These are phyloP conservation scores for Halictus ligatus DNA, from an alignment of 2,888 invertebrate species.

Conservation along the genomic window DNA sequence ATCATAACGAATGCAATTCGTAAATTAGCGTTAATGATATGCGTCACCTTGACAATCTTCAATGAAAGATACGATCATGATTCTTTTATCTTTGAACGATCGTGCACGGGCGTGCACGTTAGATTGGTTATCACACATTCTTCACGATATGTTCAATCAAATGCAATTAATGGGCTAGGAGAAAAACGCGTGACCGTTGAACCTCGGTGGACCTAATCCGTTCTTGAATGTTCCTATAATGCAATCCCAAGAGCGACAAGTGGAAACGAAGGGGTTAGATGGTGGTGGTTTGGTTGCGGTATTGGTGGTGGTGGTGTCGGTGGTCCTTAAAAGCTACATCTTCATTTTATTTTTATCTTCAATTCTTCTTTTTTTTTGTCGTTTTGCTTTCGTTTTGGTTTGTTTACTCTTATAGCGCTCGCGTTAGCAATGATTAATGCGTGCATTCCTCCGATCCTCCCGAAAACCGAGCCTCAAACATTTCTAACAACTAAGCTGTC, in stretches of 20 bases:
- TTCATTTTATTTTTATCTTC: slow-evolving; percentile 8
- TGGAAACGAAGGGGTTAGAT: slow-evolving; percentile 69
- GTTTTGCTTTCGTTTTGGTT: not conserved
- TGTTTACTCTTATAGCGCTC: slow-evolving; percentile 66
- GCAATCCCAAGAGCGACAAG: slow-evolving; percentile 47
- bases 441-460: slow-evolving; percentile 63
- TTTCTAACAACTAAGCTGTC: slow-evolving; percentile 60
- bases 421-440: slow-evolving; percentile 73
- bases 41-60: slow-evolving; percentile 58
- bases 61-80: slow-evolving; percentile 54
- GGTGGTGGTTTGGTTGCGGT: slow-evolving; percentile 31
- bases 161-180: slow-evolving; percentile 51
- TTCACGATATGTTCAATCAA: slow-evolving; percentile 70
- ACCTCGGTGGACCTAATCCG: slow-evolving; percentile 45
- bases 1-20: slow-evolving; percentile 53
- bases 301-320: slow-evolving; percentile 14
- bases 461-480: slow-evolving; percentile 52
- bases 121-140: slow-evolving; percentile 57
- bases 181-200: slow-evolving; percentile 35
- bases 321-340: slow-evolving; percentile 71
- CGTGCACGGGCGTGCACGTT: slow-evolving; percentile 19
- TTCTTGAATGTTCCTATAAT: slow-evolving; percentile 59
- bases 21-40: slow-evolving; percentile 68
- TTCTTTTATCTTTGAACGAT: slow-evolving; percentile 43
- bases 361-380: slow-evolving; percentile 4